Conservation (phyloP, 1,140 invertebrate genomes). For the Drosophila pallidifrons region DNA sequence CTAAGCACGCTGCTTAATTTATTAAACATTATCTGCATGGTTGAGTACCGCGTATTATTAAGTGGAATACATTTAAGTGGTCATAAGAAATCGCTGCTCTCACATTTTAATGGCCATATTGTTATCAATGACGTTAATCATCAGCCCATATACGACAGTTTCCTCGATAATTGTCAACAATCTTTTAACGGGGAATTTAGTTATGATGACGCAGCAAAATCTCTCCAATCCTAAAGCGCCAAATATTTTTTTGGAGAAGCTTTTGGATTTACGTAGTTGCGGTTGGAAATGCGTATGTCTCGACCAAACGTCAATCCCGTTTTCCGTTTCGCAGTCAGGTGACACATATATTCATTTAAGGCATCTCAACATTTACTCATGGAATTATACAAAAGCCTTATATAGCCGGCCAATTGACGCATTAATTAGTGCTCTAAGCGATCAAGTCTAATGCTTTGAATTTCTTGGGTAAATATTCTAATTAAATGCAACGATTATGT, state of each 20-base stretch:
- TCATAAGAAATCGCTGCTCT: background rate
- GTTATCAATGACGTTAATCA: slow-evolving; percentile 9
- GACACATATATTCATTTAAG: slow-evolving; percentile 14
- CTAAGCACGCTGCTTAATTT: background rate
- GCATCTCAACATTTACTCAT: background rate
- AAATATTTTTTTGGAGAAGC: slow-evolving; percentile 8
- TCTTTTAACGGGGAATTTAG: slow-evolving; percentile 8
- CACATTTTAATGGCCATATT: background rate
- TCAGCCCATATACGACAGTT: slow-evolving; percentile 5
- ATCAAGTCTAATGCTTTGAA: background rate
- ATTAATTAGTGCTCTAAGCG: background rate
- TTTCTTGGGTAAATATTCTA: slow-evolving; percentile 9
- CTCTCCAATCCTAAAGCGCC: background rate
- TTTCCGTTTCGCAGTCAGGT: slow-evolving; percentile 1
- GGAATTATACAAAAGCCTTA: slow-evolving; percentile 14
- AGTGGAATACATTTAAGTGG: background rate
- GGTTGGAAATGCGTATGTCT: slow-evolving; percentile 13
- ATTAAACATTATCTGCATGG: background rate
- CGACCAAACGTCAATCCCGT: slow-evolving; percentile 2
- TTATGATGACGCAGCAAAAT: slow-evolving; percentile 7
- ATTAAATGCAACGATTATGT: slow-evolving; percentile 4
- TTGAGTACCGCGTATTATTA: background rate
- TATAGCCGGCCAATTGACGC: slow-evolving; percentile 3
- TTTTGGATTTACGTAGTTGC: slow-evolving; percentile 26
- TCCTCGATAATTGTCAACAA: slow-evolving; percentile 18